A percentile compares a stretch with the other conserved stretches of the same genome.
These are phyloP conservation scores for Lepisosteus oculatus DNA, from an alignment of 2,113 vertebrate species.

Conservation along the genomic window DNA sequence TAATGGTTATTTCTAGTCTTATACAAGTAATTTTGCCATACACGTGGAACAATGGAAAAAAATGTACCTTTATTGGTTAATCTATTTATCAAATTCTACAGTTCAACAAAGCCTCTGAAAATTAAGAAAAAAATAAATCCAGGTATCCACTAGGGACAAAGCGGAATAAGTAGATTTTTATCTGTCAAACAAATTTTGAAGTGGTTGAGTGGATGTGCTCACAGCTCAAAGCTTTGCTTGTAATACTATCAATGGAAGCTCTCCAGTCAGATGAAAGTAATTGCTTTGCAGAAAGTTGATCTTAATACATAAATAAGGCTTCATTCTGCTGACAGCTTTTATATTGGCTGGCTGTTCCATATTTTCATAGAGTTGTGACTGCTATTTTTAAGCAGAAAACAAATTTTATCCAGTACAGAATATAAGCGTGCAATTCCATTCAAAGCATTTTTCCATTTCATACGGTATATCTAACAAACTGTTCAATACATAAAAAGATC, in stretches of 20 bases:
- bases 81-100: not conserved
- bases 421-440: too few relatives aligned
- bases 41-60: too few relatives aligned
- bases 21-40: too few relatives aligned
- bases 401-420: too few relatives aligned
- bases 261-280: not conserved
- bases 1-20: too few relatives aligned
- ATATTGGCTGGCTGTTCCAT: not conserved
- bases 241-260: not conserved
- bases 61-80: not conserved
- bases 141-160: not conserved
- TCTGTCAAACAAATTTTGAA: not conserved
- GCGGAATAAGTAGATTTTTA: not conserved
- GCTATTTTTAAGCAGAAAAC: too few relatives aligned
- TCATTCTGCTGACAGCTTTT: not conserved
- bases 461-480: too few relatives aligned
- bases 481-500: too few relatives aligned
- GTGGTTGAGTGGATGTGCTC: not conserved
- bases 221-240: not conserved
- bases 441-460: too few relatives aligned
- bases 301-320: not conserved
- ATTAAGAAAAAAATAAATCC: not conserved
- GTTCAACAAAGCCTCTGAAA: not conserved
- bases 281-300: not conserved
- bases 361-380: too few relatives aligned